These are phyloP conservation scores for Drosophila putrida DNA, from an alignment of 2,888 invertebrate species.

Conservation along the genomic window DNA sequence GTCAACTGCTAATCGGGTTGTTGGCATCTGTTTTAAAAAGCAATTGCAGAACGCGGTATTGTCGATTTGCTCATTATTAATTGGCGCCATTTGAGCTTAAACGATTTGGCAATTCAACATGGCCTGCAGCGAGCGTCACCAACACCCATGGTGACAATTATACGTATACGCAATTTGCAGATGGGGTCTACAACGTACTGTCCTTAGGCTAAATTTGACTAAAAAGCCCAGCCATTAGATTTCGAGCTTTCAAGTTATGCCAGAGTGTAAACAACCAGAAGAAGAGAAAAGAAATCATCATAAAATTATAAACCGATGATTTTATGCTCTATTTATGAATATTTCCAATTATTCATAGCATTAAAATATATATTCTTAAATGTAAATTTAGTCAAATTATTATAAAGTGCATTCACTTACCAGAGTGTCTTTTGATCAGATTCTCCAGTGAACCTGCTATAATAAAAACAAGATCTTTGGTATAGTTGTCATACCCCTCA, in stretches of 20 bases:
- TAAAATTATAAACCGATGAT: neutral
- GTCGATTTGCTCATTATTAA: conserved; percentile 63
- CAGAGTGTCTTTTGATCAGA: neutral
- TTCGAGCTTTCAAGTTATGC: conserved; percentile 24
- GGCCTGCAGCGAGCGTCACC: conserved; percentile 41
- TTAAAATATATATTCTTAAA: neutral
- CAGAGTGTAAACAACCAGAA: conserved; percentile 16
- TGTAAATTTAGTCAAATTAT: neutral
- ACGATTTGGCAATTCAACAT: conserved; percentile 70
- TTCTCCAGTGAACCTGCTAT: no score
- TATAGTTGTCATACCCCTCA: conserved; percentile 2
- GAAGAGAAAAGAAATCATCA: conserved; percentile 3
- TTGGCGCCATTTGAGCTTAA: conserved; percentile 75
- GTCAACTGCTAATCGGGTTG: conserved; percentile 67
- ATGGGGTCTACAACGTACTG: conserved; percentile 29
- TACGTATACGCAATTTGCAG: conserved; percentile 52
- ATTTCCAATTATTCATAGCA: no score
- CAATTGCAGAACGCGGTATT: conserved; percentile 51
- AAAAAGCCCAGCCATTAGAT: conserved; percentile 57
- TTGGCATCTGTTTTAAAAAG: conserved; percentile 69
- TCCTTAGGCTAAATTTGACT: conserved; percentile 55
- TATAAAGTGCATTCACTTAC: neutral
- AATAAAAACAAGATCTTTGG: neutral
- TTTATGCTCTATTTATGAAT: conserved; percentile 8
- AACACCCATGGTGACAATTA: conserved; percentile 83